Conservation (phyloP, 2,113 vertebrate species). For the Phyllostomus discolor region DNA sequence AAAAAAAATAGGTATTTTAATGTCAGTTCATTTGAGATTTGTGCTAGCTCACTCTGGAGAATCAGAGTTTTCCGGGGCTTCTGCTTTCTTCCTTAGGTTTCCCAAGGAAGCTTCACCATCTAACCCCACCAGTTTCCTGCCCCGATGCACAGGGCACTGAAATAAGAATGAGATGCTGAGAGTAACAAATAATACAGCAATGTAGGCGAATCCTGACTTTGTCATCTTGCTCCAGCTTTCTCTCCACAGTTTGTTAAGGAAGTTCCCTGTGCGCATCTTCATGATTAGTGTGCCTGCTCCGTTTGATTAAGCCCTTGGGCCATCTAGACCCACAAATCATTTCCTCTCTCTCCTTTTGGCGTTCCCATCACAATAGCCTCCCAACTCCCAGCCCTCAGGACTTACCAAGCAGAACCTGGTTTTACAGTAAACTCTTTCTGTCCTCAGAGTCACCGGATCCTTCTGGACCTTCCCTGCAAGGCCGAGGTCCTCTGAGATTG, state of each 20-base stretch:
- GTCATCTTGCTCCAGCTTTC: not conserved
- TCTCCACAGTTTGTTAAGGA: not conserved
- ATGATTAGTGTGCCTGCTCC: not conserved
- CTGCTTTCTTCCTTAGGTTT: not conserved
- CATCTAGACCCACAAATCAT: not conserved
- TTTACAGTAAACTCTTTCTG: not conserved
- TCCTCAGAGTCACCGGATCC: not conserved
- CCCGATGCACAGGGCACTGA: not conserved
- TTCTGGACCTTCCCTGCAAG: not conserved
- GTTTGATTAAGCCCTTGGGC: not conserved
- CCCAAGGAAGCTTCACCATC: not conserved
- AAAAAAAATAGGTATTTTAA: not conserved
- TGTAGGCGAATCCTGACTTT: not conserved
- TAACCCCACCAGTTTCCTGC: not conserved
- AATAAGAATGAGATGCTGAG: not conserved
- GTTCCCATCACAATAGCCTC: not conserved
- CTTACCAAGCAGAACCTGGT: not conserved
- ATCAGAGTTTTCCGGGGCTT: not conserved
- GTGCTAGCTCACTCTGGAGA: not conserved
- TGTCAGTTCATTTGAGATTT: not conserved
- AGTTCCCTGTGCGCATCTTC: not conserved
- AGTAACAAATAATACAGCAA: not conserved
- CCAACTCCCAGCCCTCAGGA: not conserved
- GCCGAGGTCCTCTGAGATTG: not conserved
- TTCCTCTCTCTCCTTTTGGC: not conserved